Evolutionary conservation across 2,888 invertebrate species (phyloP), one percentile per base, ranked within the genome.

Genomic region (Keiferia lycopersicella): DNA sequence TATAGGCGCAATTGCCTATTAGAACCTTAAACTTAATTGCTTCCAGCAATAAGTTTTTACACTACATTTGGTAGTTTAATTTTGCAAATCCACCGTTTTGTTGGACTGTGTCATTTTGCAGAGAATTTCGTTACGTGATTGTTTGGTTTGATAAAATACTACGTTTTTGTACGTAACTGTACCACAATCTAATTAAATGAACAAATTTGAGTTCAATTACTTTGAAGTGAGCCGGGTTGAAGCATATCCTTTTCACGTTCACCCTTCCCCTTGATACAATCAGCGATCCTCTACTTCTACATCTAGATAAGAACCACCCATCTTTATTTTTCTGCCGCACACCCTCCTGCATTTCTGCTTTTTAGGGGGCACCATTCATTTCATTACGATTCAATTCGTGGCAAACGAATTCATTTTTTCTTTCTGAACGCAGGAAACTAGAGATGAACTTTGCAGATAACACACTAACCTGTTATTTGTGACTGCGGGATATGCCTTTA

Each of bases 171-270:
- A 53, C 61, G 41, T 65, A 60, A 64, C 26, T n/a, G 16, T 22
- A 20, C 34, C 45, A 22, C 70, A 76, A 77, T 79, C 84, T 83
- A 87, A 87, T 89, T 84, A 86, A 89, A 88, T 86, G 85, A 86
- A 87, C 87, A 89, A 90, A 90, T 91, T 91, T 89, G 88, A 88
- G 87, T 90, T 90, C 87, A 89, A 91, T 91, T 91, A 91, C 87
- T 88, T 85, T 90, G 82, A 89, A 91, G 88, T 85, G 86, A 86
- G 82, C 78, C 76, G 83, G 82, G 81, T 80, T 80, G 81, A 77
- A 80, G 79, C 83, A 85, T 87, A 88, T 88, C 87, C 87, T 83
- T 88, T 88, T 89, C 87, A 87, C 81, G 74, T 83, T 75, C 80
- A 85, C 90, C 91, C 90, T 87, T 86, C 87, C 88, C 85, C 84